Evolutionary conservation across 2,888 invertebrate genomes (phyloP).

Genomic region (Archips crataeganus): DNA sequence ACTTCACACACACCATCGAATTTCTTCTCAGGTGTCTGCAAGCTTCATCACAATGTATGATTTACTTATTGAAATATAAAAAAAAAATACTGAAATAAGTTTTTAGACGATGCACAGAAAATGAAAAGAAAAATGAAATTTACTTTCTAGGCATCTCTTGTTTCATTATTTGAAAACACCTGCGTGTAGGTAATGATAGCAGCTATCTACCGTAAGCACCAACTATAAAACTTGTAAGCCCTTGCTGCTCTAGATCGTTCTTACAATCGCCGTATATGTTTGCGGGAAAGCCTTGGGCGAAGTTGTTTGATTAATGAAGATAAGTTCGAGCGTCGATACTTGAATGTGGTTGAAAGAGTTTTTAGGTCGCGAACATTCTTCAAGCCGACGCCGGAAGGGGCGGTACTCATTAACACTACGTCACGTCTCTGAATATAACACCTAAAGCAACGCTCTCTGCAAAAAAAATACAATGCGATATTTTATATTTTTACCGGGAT

Average conservation of each 20-base stretch:
- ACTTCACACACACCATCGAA: too few relatives aligned
- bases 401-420: constrained; percentile 64
- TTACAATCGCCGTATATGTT: constrained; percentile 47
- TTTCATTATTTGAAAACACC: background rate
- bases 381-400: constrained; percentile 56
- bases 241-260: constrained; percentile 10
- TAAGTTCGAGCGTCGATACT: constrained; percentile 72
- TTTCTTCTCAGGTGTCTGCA: too few relatives aligned
- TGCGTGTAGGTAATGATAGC: background rate
- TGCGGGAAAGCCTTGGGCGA: constrained; percentile 53
- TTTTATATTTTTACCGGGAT: constrained; percentile 16
- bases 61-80: too few relatives aligned
- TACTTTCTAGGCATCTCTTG: background rate
- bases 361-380: constrained; percentile 75
- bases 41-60: too few relatives aligned
- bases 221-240: constrained; percentile 37
- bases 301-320: constrained; percentile 74
- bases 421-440: constrained; percentile 58
- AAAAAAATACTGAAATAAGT: too few relatives aligned
- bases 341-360: constrained; percentile 67
- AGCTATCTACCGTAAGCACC: constrained; percentile 7
- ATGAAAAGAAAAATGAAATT: too few relatives aligned
- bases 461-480: constrained; percentile 45
- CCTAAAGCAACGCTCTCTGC: constrained; percentile 48
- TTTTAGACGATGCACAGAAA: too few relatives aligned